Evolutionary conservation across 2,888 invertebrate genomes (phyloP).

Genomic region (Eumacrocentrus americanus): DNA sequence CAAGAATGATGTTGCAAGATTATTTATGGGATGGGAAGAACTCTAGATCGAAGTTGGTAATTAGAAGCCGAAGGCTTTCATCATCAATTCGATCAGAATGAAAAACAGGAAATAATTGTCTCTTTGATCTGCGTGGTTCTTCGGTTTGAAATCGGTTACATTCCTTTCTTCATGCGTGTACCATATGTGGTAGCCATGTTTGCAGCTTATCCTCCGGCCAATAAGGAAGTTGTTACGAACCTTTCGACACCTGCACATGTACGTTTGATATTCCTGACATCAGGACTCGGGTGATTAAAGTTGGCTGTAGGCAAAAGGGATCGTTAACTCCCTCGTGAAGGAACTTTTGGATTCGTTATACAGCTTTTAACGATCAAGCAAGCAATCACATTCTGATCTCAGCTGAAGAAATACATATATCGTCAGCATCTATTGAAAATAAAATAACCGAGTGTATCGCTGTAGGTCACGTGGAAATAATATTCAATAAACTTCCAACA

Average conservation of each 20-base stretch:
- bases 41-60: too few relatives aligned
- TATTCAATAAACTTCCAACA: not conserved
- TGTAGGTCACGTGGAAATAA: not conserved
- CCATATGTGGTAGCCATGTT: not conserved
- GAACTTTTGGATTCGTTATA: constrained; percentile 38
- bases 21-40: too few relatives aligned
- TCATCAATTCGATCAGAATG: not conserved
- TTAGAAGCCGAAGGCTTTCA: not conserved
- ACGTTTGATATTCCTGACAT: constrained; percentile 33
- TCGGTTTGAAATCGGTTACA: not conserved
- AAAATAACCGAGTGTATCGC: not conserved
- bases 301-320: constrained; percentile 36
- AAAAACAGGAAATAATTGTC: not conserved
- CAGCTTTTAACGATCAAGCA: constrained; percentile 12
- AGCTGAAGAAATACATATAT: not conserved
- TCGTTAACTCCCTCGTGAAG: constrained; percentile 37
- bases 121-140: not conserved
- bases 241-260: constrained; percentile 35
- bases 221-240: constrained; percentile 30
- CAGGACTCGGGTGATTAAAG: constrained; percentile 35
- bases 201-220: constrained; percentile 21
- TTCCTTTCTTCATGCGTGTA: constrained; percentile 3
- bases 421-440: not conserved
- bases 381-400: not conserved
- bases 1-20: not conserved